Conservation (phyloP, 2,113 vertebrate genomes). For the Centropus unirufus region DNA sequence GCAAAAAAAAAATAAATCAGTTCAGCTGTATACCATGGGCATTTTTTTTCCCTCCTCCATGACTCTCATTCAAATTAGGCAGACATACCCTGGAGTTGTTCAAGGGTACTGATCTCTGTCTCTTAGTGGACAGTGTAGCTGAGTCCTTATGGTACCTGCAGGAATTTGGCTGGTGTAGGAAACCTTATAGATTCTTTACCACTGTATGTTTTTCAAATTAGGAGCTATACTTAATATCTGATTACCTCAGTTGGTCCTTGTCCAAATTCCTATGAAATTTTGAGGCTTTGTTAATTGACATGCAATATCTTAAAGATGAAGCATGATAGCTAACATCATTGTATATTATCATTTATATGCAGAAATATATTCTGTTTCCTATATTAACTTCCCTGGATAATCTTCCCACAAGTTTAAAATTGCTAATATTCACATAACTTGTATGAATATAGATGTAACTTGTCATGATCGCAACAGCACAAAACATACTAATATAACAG, state of each 20-base stretch:
- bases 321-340: not conserved
- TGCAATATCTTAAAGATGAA: not conserved
- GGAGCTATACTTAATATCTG: accelerated
- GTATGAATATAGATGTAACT: not conserved
- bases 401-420: not conserved
- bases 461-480: not conserved
- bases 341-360: not conserved
- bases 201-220: not conserved
- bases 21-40: not conserved
- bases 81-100: not conserved
- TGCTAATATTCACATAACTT: not conserved
- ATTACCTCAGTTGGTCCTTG: not conserved
- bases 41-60: not conserved
- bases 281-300: not conserved
- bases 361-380: not conserved
- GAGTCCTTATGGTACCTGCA: not conserved
- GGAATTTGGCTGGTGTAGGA: not conserved
- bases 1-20: not conserved
- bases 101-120: not conserved
- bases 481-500: not conserved
- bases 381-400: not conserved
- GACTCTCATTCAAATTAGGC: not conserved
- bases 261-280: not conserved
- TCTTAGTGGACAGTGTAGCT: not conserved
- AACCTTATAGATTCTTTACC: not conserved